These are phyloP conservation scores for Tridacna crocea DNA, from an alignment of 2,888 invertebrate species.

Conservation along the genomic window DNA sequence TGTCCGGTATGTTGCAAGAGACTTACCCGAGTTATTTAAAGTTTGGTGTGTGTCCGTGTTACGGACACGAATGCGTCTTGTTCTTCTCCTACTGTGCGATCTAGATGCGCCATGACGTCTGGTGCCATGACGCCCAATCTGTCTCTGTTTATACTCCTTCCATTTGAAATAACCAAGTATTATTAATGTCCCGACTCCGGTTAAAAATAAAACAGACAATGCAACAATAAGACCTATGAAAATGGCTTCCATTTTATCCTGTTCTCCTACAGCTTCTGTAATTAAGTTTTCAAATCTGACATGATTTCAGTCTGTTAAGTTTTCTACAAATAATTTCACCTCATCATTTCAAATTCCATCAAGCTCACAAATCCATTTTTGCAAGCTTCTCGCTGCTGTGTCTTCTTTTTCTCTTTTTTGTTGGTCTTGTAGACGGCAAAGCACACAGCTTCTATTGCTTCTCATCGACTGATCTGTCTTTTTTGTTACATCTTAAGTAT, in stretches of 20 bases:
- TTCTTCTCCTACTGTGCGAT: background rate
- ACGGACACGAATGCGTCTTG: conserved; percentile 17
- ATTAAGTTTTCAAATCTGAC: background rate
- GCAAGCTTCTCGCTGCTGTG: too few relatives aligned
- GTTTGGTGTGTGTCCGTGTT: conserved; percentile 2
- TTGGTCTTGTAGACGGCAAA: too few relatives aligned
- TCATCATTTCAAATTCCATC: too few relatives aligned
- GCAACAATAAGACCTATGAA: conserved; percentile 23
- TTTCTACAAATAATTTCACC: background rate
- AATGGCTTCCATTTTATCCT: conserved; percentile 7
- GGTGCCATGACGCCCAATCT: background rate
- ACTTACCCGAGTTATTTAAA: conserved; percentile 20
- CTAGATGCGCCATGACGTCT: background rate
- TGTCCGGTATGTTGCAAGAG: too few relatives aligned
- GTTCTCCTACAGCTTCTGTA: background rate
- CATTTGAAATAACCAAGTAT: conserved; percentile 21
- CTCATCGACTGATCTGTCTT: too few relatives aligned
- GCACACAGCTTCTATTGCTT: too few relatives aligned
- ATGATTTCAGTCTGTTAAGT: background rate
- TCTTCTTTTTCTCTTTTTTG: too few relatives aligned
- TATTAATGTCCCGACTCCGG: background rate
- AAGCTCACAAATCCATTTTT: too few relatives aligned
- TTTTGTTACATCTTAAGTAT: too few relatives aligned
- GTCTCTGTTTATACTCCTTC: conserved; percentile 19
- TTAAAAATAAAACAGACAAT: conserved; percentile 2